Conservation (phyloP, 2,888 invertebrate genomes). For the Quadroppia sp. region DNA sequence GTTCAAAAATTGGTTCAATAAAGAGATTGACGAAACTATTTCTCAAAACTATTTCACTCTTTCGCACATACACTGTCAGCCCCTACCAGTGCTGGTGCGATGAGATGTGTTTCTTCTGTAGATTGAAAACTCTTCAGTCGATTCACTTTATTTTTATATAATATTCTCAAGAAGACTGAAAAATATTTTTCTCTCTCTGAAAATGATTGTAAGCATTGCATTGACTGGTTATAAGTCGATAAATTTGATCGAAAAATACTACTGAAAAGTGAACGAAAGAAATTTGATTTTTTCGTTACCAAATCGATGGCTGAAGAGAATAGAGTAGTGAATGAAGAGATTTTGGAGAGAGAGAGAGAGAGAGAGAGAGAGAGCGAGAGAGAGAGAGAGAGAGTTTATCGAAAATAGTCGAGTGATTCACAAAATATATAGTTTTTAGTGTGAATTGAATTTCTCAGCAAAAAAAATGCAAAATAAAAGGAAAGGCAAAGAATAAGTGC, state of each 20-base stretch:
- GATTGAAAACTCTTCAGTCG: too few species aligned
- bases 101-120: background rate
- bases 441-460: background rate
- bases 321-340: background rate
- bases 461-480: background rate
- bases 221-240: background rate
- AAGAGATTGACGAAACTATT: conserved; percentile 18
- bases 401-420: too few species aligned
- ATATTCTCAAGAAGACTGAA: too few species aligned
- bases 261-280: background rate
- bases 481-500: background rate
- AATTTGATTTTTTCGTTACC: background rate
- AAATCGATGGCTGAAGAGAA: conserved; percentile 2
- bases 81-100: background rate
- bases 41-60: background rate
- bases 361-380: too few species aligned
- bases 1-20: conserved; percentile 13
- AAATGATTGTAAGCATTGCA: background rate
- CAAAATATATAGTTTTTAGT: background rate
- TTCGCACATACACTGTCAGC: background rate
- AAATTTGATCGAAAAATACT: conserved; percentile 1
- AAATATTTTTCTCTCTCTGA: background rate
- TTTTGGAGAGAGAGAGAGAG: too few species aligned
- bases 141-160: too few species aligned
- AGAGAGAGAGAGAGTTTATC: too few species aligned